Base-by-base conservation (phyloP, 2,113 vertebrate species). In the Rostratula benghalensis region DNA sequence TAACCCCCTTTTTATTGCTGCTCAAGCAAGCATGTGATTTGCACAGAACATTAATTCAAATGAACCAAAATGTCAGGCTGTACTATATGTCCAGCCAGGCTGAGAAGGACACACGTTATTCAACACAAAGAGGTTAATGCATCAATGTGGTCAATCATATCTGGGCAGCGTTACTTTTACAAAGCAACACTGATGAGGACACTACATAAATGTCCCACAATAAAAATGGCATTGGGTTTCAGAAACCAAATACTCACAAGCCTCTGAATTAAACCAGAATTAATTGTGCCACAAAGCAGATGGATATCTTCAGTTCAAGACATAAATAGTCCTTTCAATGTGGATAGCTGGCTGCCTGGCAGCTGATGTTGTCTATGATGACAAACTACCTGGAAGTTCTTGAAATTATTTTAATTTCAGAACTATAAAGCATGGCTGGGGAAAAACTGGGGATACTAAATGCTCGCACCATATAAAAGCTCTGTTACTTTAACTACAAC, bases 21-120 rank as follows among this genome's bases (percentile, higher is more conserved):
- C 95, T 97, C 94, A 94, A 83, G 87, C 75, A 97, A 97, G 93
- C 96, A 97, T 97, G 93, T 97, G 95, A 97, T 96, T 89, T 94
- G 77, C 74, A 96, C 87, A 51, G 83, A 94, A 92, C 95, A 95
- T 92, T 96, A 95, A 95, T 87, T 96, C 80, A 90, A 92, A 93
- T 90, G 63, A 95, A 90, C 89, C 70, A 68, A 97, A 95, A 97
- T 91, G 77, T 90, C 89, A 94, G 83, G 65, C 96, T 83, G 87
- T 45, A 87, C 81, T 79, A 9, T 45, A 83, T 3, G 9, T 59
- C 88, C 96, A 94, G 65, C 48, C 78, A 75, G 71, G 48, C 83
- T 87, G 60, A 76, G 89, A 60, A 90, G 37, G 69, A 83, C 78
- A 71, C 37, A 24, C 31, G 92, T 73, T 92, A 75, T 53, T 90